Base-by-base conservation (phyloP, 1,140 invertebrate genomes). In the Tetraneura akinire region DNA sequence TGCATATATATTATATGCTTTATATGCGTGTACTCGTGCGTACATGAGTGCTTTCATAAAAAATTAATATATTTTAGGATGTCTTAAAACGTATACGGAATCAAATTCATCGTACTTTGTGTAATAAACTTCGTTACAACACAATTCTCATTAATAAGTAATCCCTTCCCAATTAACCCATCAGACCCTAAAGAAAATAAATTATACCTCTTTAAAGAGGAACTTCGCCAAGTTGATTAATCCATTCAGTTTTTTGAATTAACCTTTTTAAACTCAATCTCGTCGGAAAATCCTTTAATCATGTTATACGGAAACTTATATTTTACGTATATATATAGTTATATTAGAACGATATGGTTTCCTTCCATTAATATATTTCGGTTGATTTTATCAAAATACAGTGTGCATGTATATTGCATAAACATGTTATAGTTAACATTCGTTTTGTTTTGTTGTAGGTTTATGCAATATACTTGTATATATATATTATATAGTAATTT, bases 231-330 rank as follows among this genome's bases (percentile, higher is more conserved):
- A 51, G 45, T 71, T 51, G 68, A 71, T 71, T 70, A 70, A 70
- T 70, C 45, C 66, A 18, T 70, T 70, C 66, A 29, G 23, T 70
- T 70, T 66, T 70, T 71, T 71, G 68, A 71, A 71, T 71, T 71
- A 71, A 71, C 68, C 68, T 71, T 71, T 71, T 71, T 71, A 71
- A 71, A 71, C 68, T 71, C 68, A 49, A 71, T 71, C n/a, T 71
- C 47, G 68, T 51, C 47, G 4, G 68, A n/a, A 71, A 71, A 71
- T 71, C 47, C 68, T 71, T 71, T 71, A 71, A 71, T 71, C 68
- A 45, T 29, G 68, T 71, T 71, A 51, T 26, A 21, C 45, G 47
- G 14, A 49, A 51, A 71, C 68, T 71, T 71, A 49, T 71, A 49
- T 71, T 71, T 71, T 71, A n/a, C n/a, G n/a, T n/a, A n/a, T n/a